Evolutionary conservation across 2,888 invertebrate genomes (phyloP), one percentile per base, ranked within the genome.

Genomic region (Biston betularia): DNA sequence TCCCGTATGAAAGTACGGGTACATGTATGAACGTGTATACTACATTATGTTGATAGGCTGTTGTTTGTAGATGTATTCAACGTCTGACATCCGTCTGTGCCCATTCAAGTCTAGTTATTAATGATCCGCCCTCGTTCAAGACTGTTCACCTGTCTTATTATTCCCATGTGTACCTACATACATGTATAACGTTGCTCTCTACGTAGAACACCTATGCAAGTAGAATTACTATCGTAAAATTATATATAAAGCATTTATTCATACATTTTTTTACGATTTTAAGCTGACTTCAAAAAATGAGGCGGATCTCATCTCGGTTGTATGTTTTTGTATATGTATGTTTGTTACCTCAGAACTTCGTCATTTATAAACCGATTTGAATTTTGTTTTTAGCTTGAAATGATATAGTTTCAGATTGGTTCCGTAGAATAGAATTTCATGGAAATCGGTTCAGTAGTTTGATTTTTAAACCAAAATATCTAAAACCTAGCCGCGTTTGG

Each of bases 61-160:
- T 68, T 65, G 62, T 64, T 67, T 53, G 56, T 66, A 44, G 50
- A 48, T 38, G 52, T 67, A 14, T 68, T 60, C 55, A 66, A 56
- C 66, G 67, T 56, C 53, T 65, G 24, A 56, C 64, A 71, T 72
- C 68, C 65, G 61, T 69, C 59, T 59, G 58, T 42, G 58, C 64
- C 70, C 70, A 73, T 75, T 73, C 71, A 75, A 63, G 68, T 12
- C 59, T 52, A 46, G 67, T 70, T 73, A 72, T 74, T 72, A 71
- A 74, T 71, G 70, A 70, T 66, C 11, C 54, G 64, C 24, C 54
- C 68, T 52, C 48, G 44, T 66, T 69, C 46, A 57, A 53, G 65
- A 64, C 48, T 58, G 68, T 63, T 72, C 71, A 72, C 69, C 69
- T 70, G 75, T 69, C 54, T 57, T 40, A 34, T 24, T 62, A 42